phyloP scores from a whole-genome alignment of 2,113 vertebrate genomes.

The Chelonoidis abingdonii region DNA sequence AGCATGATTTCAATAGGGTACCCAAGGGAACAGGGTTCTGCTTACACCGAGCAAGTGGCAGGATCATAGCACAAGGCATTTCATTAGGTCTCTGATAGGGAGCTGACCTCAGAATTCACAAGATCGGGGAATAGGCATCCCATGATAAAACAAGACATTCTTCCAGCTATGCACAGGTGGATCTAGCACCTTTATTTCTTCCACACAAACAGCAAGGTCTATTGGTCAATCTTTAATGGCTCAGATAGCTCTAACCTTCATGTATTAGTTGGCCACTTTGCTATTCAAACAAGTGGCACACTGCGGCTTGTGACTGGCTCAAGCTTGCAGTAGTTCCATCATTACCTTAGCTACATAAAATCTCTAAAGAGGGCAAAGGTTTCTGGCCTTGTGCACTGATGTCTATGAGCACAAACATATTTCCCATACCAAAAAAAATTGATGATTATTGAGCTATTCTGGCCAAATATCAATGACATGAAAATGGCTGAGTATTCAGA shows the following conservation, averaged over 20 bases:
- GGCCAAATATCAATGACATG: not conserved
- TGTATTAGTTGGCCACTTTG: not conserved
- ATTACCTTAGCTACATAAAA: not conserved
- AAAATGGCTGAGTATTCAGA: not conserved
- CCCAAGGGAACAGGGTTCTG: not conserved
- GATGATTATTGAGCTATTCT: not conserved
- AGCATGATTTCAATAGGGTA: not conserved
- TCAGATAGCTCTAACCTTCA: not conserved
- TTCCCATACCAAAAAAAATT: not conserved
- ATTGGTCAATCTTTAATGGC: not conserved
- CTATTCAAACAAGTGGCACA: not conserved
- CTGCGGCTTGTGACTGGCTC: not conserved
- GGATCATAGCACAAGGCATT: not conserved
- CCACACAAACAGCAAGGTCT: not conserved
- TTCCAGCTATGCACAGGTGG: not conserved
- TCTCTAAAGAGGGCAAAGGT: not conserved
- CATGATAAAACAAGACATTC: not conserved
- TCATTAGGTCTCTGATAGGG: not conserved
- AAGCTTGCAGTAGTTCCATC: not conserved
- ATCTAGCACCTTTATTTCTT: not conserved
- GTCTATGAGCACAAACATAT: not conserved
- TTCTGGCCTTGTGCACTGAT: not conserved
- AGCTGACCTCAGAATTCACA: not conserved
- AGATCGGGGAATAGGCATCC: not conserved
- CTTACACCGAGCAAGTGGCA: not conserved